A percentile compares a stretch with the other conserved stretches of the same genome.
These are phyloP conservation scores for Amphiura filiformis DNA, from an alignment of 35 echinoderm and acorn worm species.

Conservation along the genomic window DNA sequence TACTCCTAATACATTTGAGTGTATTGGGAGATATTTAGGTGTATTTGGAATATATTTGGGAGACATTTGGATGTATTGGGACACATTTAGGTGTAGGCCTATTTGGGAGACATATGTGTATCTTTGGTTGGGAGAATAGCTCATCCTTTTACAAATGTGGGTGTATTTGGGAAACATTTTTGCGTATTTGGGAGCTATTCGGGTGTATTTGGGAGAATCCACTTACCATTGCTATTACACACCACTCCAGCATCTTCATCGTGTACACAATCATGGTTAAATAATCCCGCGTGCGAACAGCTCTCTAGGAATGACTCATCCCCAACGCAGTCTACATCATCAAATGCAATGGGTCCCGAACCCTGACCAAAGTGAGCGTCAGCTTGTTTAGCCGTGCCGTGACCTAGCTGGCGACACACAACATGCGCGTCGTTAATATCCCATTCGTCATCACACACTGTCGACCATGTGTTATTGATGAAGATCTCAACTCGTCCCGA, in stretches of 20 bases:
- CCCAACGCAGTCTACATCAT: conserved; percentile 5
- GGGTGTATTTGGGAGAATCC: too few relatives aligned
- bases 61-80: too few relatives aligned
- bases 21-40: too few relatives aligned
- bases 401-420: conserved; percentile 4
- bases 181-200: too few relatives aligned
- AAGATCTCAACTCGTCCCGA: conserved; percentile 25
- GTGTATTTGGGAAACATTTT: too few relatives aligned
- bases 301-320: background rate
- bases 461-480: background rate
- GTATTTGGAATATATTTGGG: too few relatives aligned
- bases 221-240: background rate
- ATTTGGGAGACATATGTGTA: too few relatives aligned
- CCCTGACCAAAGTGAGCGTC: conserved; percentile 10
- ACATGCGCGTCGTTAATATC: background rate
- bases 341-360: background rate
- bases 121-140: too few relatives aligned
- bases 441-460: conserved; percentile 17
- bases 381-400: background rate
- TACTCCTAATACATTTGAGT: too few relatives aligned
- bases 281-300: background rate
- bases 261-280: background rate
- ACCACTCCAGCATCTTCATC: conserved; percentile 12
- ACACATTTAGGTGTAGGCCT: too few relatives aligned
- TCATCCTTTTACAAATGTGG: too few relatives aligned